Evolutionary conservation across 2,113 vertebrate species (phyloP).

Genomic region (Nothobranchius kuhntae): DNA sequence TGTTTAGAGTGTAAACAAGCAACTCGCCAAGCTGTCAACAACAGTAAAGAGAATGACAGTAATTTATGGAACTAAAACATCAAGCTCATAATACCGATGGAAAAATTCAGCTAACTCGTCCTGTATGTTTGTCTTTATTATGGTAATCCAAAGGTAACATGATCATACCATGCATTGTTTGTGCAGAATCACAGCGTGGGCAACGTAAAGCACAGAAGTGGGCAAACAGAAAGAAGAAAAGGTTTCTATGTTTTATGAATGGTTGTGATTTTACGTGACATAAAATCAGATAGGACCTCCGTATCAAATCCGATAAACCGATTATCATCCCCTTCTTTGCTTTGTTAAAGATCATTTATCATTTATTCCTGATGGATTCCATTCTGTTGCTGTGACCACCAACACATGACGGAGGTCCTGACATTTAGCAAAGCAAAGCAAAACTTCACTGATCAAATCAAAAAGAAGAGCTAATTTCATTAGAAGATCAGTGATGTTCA

Average conservation of each 20-base stretch:
- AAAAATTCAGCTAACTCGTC: neutral
- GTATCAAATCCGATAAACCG: constrained; percentile 9
- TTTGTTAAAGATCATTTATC: constrained; percentile 31
- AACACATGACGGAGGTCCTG: constrained; percentile 34
- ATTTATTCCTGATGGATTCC: constrained; percentile 34
- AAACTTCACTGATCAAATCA: constrained; percentile 41
- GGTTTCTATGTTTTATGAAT: constrained; percentile 6
- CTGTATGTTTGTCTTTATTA: constrained; percentile 3
- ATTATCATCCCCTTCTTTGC: neutral
- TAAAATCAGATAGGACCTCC: neutral
- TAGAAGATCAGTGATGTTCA: constrained; percentile 38
- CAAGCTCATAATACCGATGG: neutral
- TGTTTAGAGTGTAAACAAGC: constrained; percentile 50
- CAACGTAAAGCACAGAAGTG: neutral
- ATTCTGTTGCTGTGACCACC: constrained; percentile 8
- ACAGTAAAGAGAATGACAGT: constrained; percentile 13
- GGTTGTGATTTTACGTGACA: neutral
- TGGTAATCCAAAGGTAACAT: neutral
- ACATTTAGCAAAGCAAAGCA: constrained; percentile 42
- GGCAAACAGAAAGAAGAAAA: neutral
- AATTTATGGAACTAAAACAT: constrained; percentile 16
- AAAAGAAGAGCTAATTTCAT: constrained; percentile 52
- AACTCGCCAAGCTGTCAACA: constrained; percentile 48
- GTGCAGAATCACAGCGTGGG: neutral
- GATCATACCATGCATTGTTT: neutral